Evolutionary conservation across 2,888 invertebrate genomes (phyloP).

Genomic region (Dastarcus helophoroides): DNA sequence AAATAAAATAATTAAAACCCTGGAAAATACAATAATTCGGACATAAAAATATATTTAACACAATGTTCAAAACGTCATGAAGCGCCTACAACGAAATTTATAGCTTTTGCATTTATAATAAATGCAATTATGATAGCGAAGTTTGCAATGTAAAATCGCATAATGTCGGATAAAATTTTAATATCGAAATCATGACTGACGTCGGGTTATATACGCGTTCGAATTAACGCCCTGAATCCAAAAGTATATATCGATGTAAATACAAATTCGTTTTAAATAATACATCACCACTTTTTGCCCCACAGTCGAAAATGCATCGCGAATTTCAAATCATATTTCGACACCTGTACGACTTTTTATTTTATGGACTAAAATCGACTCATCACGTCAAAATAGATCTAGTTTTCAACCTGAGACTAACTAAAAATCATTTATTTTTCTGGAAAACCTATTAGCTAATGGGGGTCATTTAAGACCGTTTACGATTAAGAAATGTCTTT

Average conservation of each 20-base stretch:
- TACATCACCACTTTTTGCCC: conserved; percentile 12
- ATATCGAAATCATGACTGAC: conserved; percentile 15
- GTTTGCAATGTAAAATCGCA: conserved; percentile 13
- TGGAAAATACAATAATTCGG: too few species aligned
- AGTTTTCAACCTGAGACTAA: too few species aligned
- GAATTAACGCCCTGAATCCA: conserved; percentile 19
- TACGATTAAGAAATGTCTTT: too few species aligned
- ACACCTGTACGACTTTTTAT: too few species aligned
- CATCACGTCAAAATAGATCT: too few species aligned
- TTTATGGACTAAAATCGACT: too few species aligned
- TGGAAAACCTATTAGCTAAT: too few species aligned
- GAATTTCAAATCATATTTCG: background rate
- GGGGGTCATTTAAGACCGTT: too few species aligned
- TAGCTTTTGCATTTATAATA: conserved; percentile 18
- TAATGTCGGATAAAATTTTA: conserved; percentile 18
- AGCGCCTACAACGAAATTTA: background rate
- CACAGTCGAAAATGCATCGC: background rate
- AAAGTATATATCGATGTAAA: conserved; percentile 18
- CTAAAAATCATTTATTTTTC: too few species aligned
- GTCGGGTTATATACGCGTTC: conserved; percentile 12
- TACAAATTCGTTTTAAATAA: conserved; percentile 22
- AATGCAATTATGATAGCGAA: conserved; percentile 18
- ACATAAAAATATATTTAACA: too few species aligned
- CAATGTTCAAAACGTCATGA: too few species aligned
- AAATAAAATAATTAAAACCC: too few species aligned